Conservation (phyloP, 2,888 invertebrate species). For the Coenonympha arcania region DNA sequence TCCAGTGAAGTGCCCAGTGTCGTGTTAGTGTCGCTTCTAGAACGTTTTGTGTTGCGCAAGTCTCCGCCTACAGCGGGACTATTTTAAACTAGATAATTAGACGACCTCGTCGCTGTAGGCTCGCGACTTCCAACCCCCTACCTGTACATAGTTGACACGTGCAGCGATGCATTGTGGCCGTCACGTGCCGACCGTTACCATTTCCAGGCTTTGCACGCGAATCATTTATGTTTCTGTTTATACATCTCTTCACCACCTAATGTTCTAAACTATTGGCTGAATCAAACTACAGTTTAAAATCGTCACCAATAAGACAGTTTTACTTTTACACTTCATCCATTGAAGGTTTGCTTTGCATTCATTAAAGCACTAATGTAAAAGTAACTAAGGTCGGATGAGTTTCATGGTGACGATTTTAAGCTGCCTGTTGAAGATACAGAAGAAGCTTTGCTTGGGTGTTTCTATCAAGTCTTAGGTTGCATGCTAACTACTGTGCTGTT, state of each 20-base stretch:
- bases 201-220: constrained; percentile 17
- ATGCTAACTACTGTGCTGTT: constrained; percentile 22
- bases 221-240: constrained; percentile 2
- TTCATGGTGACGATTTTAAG: no score
- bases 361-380: no score
- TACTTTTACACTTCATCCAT: no score
- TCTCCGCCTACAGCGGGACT: constrained; percentile 66
- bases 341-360: no score
- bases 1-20: constrained; percentile 68
- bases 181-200: constrained; percentile 39
- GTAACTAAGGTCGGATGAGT: no score
- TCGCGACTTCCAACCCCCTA: constrained; percentile 41
- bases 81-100: constrained; percentile 65
- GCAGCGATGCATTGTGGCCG: constrained; percentile 35
- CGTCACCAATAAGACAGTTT: no score
- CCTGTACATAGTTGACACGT: constrained; percentile 45
- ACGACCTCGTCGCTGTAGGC: constrained; percentile 36
- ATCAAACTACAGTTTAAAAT: no score
- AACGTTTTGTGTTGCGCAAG: constrained; percentile 71
- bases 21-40: constrained; percentile 71
- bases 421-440: no score
- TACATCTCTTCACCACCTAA: constrained; percentile 7
- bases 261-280: no score
- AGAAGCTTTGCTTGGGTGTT: constrained; percentile 19
- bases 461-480: constrained; percentile 18